Evolutionary conservation across 1,140 invertebrate genomes (phyloP).

Genomic region (Scaptomyza hsui): DNA sequence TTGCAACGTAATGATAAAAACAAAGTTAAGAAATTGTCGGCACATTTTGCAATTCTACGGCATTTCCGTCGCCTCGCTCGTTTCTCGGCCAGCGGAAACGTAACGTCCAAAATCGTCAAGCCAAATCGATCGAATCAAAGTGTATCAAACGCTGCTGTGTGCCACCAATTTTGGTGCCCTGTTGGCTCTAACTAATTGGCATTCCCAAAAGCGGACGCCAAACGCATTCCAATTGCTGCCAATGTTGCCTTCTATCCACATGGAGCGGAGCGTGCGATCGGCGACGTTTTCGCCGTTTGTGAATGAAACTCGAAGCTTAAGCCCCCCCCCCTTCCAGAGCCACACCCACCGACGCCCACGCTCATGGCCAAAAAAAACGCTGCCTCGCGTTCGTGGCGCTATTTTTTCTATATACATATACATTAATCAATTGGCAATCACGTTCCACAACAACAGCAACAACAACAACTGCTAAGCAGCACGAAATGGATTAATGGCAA

Average conservation of each 20-base stretch:
- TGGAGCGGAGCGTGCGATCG: not conserved
- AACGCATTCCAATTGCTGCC: constrained; percentile 35
- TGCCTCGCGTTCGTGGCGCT: constrained; percentile 59
- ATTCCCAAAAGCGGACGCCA: constrained; percentile 30
- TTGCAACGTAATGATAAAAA: constrained; percentile 26
- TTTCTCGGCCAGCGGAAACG: constrained; percentile 53
- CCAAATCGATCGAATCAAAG: constrained; percentile 31
- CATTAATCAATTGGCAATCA: constrained; percentile 70
- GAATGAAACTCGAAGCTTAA: constrained; percentile 37
- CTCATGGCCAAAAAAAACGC: constrained; percentile 28
- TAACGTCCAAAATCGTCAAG: constrained; percentile 28
- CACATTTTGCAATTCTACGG: constrained; percentile 44
- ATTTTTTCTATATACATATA: constrained; percentile 64
- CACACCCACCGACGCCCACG: constrained; percentile 12
- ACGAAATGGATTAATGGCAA: constrained; percentile 36
- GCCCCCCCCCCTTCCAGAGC: not conserved
- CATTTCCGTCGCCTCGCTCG: constrained; percentile 29
- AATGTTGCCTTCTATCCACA: not conserved
- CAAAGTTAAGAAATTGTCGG: constrained; percentile 12
- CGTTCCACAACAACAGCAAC: constrained; percentile 30
- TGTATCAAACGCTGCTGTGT: constrained; percentile 41
- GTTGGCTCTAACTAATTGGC: constrained; percentile 28
- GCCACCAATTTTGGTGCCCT: constrained; percentile 18
- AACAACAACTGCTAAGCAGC: constrained; percentile 15
- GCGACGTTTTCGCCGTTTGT: constrained; percentile 30